Conservation (phyloP, 1,140 invertebrate species). For the Bombus ignitus region DNA sequence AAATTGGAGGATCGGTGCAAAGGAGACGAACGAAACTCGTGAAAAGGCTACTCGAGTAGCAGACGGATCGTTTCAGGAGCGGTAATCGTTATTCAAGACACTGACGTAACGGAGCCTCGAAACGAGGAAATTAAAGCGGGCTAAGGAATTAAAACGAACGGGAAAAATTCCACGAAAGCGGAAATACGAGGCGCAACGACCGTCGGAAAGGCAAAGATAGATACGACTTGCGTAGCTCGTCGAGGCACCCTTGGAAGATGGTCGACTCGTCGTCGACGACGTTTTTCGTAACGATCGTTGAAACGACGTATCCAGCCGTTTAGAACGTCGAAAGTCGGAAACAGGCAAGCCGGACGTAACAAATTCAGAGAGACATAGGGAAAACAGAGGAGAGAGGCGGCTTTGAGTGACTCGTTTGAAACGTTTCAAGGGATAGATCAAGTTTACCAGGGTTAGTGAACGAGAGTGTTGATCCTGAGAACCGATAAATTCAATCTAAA, state of each 20-base stretch:
- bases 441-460: neutral
- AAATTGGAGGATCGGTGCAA: neutral
- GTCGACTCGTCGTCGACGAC: neutral
- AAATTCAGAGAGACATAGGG: neutral
- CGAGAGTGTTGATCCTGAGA: neutral
- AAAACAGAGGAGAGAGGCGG: neutral
- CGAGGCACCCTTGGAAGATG: neutral
- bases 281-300: neutral
- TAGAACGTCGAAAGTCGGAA: no score
- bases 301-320: neutral
- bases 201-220: neutral
- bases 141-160: neutral
- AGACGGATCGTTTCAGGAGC: neutral
- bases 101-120: neutral
- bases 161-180: neutral
- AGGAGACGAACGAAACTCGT: neutral
- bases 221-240: neutral
- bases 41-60: neutral
- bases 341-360: neutral
- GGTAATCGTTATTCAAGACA: neutral
- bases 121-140: neutral
- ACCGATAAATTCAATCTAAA: conserved; percentile 2
- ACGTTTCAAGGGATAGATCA: no score
- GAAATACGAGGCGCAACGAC: neutral
- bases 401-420: no score